Base-by-base conservation (phyloP, 2,113 vertebrate species). In the Ondatra zibethicus region DNA sequence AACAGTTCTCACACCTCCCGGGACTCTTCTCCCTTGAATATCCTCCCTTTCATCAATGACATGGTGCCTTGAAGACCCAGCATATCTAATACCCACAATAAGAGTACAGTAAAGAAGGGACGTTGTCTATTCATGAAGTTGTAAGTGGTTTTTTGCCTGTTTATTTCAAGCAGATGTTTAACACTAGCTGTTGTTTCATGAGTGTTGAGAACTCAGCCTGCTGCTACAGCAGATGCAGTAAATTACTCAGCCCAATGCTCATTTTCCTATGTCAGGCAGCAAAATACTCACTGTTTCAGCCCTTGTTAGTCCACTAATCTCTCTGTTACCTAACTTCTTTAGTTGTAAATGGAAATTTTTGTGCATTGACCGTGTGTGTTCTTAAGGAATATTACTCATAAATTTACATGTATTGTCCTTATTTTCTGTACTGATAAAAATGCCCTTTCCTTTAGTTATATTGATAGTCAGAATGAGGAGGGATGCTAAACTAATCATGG, bases 21-120 rank as follows among this genome's bases (percentile, higher is more conserved):
- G n/a, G 12, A 33, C 27, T 36, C 17, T 50, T 58, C 45, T 47
- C 17, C 93, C 36, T 55, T 13, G 11, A 16, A 27, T 27, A 13
- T 27, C 36, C 16, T n/a, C 52, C 80, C 78, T 80, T 29, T 85
- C 45, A 75, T n/a, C 42, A 52, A 52, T 42, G 58, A 63, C 17
- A 47, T 0, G 4, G 14, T 36, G 23, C 39, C 50, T 33, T 61
- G 92, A 55, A 87, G 81, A 96, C 58, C 29, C 16, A 93, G 11
- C 27, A 31, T 81, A 55, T 72, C 11, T 47, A 78, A 72, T 2
- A 84, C 27, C 84, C 23, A 29, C 55, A 47, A 42, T 47, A 89
- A 89, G 68, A 89, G 63, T 52, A 92, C 86, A 52, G 21, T 73
- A 95, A 50, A 88, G 39, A 91, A 58, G 19, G 29, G 31, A 92